phyloP scores from a whole-genome alignment of 2,888 invertebrate species.

The Amorpha juglandis region DNA sequence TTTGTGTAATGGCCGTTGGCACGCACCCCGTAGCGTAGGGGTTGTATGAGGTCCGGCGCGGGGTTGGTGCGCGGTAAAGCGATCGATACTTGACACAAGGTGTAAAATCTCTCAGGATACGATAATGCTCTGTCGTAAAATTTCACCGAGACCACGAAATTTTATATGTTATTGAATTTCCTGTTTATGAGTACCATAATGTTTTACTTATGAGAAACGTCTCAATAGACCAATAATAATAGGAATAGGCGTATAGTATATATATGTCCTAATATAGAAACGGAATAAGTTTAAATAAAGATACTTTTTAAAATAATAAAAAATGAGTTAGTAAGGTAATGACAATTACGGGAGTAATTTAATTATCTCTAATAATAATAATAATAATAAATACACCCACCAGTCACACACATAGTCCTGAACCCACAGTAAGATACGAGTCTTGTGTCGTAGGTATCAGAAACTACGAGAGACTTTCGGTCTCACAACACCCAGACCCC shows the following conservation, averaged over 20 bases:
- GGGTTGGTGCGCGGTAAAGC: slow-evolving; percentile 62
- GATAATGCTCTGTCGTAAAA: slow-evolving; percentile 33
- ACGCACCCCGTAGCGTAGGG: slow-evolving; percentile 55
- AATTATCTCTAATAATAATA: too few species aligned
- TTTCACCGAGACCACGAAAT: slow-evolving; percentile 11
- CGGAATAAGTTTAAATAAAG: too few species aligned
- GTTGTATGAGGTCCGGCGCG: slow-evolving; percentile 58
- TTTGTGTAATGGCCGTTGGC: slow-evolving; percentile 64
- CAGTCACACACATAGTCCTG: too few species aligned
- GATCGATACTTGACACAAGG: slow-evolving; percentile 67
- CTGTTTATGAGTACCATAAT: slow-evolving; percentile 23
- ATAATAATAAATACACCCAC: too few species aligned
- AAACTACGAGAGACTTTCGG: too few species aligned
- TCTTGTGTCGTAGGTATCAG: too few species aligned
- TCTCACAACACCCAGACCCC: too few species aligned
- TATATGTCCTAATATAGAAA: too few species aligned
- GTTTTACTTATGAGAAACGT: not conserved
- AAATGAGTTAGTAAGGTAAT: too few species aligned
- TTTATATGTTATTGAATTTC: slow-evolving; percentile 30
- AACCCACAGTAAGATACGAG: too few species aligned
- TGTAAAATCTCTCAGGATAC: slow-evolving; percentile 39
- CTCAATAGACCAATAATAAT: not conserved
- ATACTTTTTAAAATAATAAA: too few species aligned
- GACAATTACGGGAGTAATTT: too few species aligned
- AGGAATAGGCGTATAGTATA: not conserved